Conservation (phyloP, 2,797 vertebrate genomes). For the Sebastes hubbsi region DNA sequence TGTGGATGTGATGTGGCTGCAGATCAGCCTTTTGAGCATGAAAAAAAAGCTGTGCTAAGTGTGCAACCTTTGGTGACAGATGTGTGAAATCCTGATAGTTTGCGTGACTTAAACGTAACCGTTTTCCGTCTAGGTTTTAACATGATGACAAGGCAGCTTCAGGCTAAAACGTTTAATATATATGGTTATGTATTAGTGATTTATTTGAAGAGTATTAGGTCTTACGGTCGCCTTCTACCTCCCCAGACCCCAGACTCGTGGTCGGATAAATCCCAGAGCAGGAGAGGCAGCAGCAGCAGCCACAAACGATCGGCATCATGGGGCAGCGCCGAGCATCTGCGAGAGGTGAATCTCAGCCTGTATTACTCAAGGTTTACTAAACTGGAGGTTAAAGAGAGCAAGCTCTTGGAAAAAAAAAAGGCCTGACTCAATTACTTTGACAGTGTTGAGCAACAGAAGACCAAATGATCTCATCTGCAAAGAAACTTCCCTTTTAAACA, state of each 20-base stretch:
- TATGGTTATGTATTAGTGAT: neutral
- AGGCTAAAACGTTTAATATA: neutral
- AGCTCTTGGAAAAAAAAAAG: neutral
- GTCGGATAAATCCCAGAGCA: constrained; percentile 77
- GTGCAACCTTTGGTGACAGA: constrained; percentile 17
- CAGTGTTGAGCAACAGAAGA: constrained; percentile 45
- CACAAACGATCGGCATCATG: constrained; percentile 91
- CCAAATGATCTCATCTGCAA: constrained; percentile 42
- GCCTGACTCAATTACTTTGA: constrained; percentile 19
- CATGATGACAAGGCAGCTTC: neutral
- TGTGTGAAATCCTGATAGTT: constrained; percentile 10
- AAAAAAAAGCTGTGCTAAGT: neutral
- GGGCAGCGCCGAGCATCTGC: constrained; percentile 86
- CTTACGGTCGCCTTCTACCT: constrained; percentile 1
- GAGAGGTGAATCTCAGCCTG: constrained; percentile 79
- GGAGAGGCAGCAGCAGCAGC: constrained; percentile 63
- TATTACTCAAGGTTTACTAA: constrained; percentile 6
- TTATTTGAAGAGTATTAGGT: neutral
- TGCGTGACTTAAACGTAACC: neutral
- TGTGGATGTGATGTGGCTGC: constrained; percentile 56
- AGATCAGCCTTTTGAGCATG: constrained; percentile 34
- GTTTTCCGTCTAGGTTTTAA: neutral
- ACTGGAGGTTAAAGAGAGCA: neutral
- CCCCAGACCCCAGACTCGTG: constrained; percentile 87
- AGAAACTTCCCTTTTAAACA: constrained; percentile 26